phyloP scores from a whole-genome alignment of 2,113 vertebrate genomes.

The Carassius auratus region DNA sequence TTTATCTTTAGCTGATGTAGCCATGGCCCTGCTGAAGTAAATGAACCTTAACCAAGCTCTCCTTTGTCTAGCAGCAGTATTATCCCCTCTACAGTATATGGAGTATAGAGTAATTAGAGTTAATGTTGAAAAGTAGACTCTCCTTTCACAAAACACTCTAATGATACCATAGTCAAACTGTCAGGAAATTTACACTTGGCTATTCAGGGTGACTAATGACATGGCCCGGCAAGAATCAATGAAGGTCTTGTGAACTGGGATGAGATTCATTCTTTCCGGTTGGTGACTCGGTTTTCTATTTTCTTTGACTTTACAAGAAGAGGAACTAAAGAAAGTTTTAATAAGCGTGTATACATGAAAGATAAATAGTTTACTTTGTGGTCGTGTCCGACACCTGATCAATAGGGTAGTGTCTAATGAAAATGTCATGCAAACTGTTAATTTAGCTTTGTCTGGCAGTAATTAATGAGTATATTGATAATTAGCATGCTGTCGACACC shows the following conservation, averaged over 20 bases:
- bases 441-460: slow-evolving; percentile 29
- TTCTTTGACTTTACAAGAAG: neutral
- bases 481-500: slow-evolving; percentile 28
- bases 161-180: slow-evolving; percentile 45
- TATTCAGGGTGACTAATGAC: slow-evolving; percentile 41
- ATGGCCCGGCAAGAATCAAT: slow-evolving; percentile 26
- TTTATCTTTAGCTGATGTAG: slow-evolving; percentile 1
- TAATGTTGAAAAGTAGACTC: slow-evolving; percentile 39
- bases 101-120: slow-evolving; percentile 51
- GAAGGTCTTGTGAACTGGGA: slow-evolving; percentile 30
- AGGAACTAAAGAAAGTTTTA: slow-evolving; percentile 12
- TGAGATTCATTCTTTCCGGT: slow-evolving; percentile 6
- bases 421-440: slow-evolving; percentile 39
- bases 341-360: neutral
- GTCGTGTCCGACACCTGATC: slow-evolving; percentile 11
- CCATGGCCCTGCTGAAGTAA: slow-evolving; percentile 6
- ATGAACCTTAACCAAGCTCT: slow-evolving; percentile 15
- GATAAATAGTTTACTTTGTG: slow-evolving; percentile 10
- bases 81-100: slow-evolving; percentile 17
- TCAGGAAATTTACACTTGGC: slow-evolving; percentile 38
- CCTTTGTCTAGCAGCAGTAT: slow-evolving; percentile 13
- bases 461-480: slow-evolving; percentile 40
- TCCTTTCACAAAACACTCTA: slow-evolving; percentile 33
- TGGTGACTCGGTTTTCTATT: neutral
- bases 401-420: slow-evolving; percentile 29